Percentiles rank a stretch among this genome's conserved stretches.
phyloP scores from a whole-genome alignment of 2,113 vertebrate species.

The Trinectes maculatus region DNA sequence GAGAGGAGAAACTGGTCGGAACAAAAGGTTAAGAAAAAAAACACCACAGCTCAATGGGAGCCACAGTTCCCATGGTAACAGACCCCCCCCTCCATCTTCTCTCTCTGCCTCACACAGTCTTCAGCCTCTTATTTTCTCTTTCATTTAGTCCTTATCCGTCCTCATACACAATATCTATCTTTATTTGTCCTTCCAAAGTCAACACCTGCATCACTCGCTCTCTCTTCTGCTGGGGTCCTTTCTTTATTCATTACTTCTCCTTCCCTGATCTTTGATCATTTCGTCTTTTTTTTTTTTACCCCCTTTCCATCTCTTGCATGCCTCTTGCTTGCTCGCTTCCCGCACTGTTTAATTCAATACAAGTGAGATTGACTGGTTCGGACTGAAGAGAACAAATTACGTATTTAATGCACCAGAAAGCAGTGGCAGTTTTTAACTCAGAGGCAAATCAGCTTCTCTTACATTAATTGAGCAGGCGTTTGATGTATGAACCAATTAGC shows the following conservation, averaged over 20 bases:
- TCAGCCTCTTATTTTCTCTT: constrained; percentile 42
- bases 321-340: constrained; percentile 13
- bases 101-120: constrained; percentile 3
- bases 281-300: constrained; percentile 3
- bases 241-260: background rate
- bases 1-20: background rate
- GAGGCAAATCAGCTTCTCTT: background rate
- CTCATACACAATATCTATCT: constrained; percentile 18
- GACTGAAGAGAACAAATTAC: background rate
- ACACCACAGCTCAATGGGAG: constrained; percentile 17
- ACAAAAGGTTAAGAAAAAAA: background rate
- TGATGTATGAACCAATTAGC: background rate
- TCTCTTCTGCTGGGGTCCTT: background rate
- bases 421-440: background rate
- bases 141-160: constrained; percentile 6
- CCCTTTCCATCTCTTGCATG: background rate
- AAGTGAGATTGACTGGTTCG: background rate
- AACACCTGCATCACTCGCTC: background rate
- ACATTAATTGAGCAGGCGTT: background rate
- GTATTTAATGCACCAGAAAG: constrained; percentile 14
- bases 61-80: constrained; percentile 55
- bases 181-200: background rate
- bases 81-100: constrained; percentile 14
- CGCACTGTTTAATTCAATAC: constrained; percentile 21
- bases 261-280: no score